Percentiles rank a stretch among this genome's conserved stretches.
Conservation (phyloP, 2,113 vertebrate species). For the Recurvirostra avosetta region DNA sequence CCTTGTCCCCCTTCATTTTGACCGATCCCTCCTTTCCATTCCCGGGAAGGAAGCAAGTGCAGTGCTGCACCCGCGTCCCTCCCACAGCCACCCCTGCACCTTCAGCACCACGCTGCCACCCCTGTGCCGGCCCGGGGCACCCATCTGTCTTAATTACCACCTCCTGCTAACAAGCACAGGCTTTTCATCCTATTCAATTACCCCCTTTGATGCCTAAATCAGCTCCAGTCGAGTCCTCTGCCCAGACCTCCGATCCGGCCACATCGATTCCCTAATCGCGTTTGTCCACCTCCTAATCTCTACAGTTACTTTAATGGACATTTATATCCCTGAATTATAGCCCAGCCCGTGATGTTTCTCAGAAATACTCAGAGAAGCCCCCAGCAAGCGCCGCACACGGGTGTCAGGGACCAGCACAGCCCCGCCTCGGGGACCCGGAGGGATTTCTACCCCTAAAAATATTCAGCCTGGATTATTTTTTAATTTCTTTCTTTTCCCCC, state of each 20-base stretch:
- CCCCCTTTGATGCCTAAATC: background rate
- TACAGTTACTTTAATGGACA: background rate
- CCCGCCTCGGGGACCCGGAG: accelerated
- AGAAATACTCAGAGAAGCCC: background rate
- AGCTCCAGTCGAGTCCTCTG: background rate
- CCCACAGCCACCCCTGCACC: background rate
- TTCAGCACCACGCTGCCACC: background rate
- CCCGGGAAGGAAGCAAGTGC: slow-evolving; percentile 57
- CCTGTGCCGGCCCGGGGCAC: accelerated
- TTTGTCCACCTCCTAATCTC: background rate
- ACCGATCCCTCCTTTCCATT: background rate
- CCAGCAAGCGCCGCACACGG: accelerated
- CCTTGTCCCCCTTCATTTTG: background rate
- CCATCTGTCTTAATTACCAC: background rate
- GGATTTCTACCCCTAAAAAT: background rate
- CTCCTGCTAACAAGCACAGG: background rate
- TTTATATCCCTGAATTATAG: background rate
- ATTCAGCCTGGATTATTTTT: background rate
- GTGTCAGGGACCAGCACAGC: background rate
- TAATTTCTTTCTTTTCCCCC: accelerated
- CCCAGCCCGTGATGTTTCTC: background rate
- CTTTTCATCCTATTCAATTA: slow-evolving; percentile 12
- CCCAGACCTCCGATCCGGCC: background rate
- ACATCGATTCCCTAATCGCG: background rate
- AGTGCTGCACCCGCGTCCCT: background rate